Base-by-base conservation (phyloP, 1,140 invertebrate species). In the Papilio xuthus region DNA sequence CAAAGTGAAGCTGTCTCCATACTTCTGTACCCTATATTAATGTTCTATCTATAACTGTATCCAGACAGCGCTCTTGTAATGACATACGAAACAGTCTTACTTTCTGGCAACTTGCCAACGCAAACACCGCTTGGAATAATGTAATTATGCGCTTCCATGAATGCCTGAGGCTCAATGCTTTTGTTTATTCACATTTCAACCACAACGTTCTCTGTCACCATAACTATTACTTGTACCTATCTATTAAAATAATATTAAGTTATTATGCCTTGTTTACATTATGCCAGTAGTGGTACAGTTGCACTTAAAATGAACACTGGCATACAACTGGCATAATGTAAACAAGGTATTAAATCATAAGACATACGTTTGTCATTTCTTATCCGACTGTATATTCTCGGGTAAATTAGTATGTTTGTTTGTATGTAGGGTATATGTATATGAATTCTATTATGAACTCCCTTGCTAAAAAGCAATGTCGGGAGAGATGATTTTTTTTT, bases 131-230 rank as follows among this genome's bases (percentile, higher is more conserved):
- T 73, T 42, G 42, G 71, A 44, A 73, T 73, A 73, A 73, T 73
- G 71, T 73, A 73, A 73, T 73, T 73, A 73, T 73, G 71, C 71
- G 71, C 37, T 47, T 47, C 41, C 71, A 73, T 73, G 71, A 73
- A 41, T 73, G 71, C 37, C 37, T 7, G 71, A 26, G 41, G 71
- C 71, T 73, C 41, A 42, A 47, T 23, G 41, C 37, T 73, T 73
- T 73, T 73, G 71, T 73, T 73, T 73, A 47, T 73, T 73, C 41
- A 50, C 41, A 44, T 73, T 67, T 32, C 60, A 28, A 67, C 60
- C 60, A 67, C 60, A 67, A 28, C 56, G 20, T 9, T 15, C 10
- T 26, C 20, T 60, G 9, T 60, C 53, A 26, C 3, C 23, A 60
- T 60, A 60, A 60, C 23, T 60, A 72, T 72, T 12, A 32, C 28